Percentiles rank a stretch among this genome's conserved stretches.
These are phyloP conservation scores for Zeuzera pyrina DNA, from an alignment of 2,888 invertebrate species.

Conservation along the genomic window DNA sequence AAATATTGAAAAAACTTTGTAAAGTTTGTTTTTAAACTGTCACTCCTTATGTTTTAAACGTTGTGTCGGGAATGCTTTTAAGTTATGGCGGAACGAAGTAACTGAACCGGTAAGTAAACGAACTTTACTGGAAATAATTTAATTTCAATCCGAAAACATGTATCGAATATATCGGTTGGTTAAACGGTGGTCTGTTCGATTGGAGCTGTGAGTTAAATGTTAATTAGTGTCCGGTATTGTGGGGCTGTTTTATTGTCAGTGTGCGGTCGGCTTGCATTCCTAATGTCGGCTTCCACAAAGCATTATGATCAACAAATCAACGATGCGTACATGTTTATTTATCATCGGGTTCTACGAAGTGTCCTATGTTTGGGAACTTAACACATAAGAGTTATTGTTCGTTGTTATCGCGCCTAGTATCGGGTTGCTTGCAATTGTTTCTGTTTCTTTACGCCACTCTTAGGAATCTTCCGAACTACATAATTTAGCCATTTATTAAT, in stretches of 20 bases:
- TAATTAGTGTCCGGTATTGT: constrained; percentile 19
- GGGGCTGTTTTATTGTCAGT: constrained; percentile 13
- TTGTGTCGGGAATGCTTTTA: constrained; percentile 38
- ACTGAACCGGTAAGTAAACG: constrained; percentile 66
- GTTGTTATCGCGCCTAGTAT: constrained; percentile 18
- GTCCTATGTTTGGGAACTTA: constrained; percentile 26
- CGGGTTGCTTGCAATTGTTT: not conserved
- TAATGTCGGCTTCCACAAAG: constrained; percentile 17
- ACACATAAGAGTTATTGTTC: constrained; percentile 38
- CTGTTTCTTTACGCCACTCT: too few species aligned
- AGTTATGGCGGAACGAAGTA: constrained; percentile 54
- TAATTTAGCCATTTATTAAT: too few species aligned
- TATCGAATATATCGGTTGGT: constrained; percentile 16
- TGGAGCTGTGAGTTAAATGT: constrained; percentile 13
- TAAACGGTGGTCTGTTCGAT: constrained; percentile 12
- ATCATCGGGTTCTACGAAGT: constrained; percentile 42
- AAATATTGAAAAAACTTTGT: constrained; percentile 47
- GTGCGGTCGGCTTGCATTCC: constrained; percentile 19
- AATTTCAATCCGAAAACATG: constrained; percentile 10
- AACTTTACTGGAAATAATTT: constrained; percentile 38
- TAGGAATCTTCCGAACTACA: too few species aligned
- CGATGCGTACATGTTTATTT: constrained; percentile 39
- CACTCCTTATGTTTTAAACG: constrained; percentile 19
- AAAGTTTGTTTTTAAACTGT: constrained; percentile 50
- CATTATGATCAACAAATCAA: constrained; percentile 20